Conservation (phyloP, 2,113 vertebrate genomes). For the Rynchops niger region DNA sequence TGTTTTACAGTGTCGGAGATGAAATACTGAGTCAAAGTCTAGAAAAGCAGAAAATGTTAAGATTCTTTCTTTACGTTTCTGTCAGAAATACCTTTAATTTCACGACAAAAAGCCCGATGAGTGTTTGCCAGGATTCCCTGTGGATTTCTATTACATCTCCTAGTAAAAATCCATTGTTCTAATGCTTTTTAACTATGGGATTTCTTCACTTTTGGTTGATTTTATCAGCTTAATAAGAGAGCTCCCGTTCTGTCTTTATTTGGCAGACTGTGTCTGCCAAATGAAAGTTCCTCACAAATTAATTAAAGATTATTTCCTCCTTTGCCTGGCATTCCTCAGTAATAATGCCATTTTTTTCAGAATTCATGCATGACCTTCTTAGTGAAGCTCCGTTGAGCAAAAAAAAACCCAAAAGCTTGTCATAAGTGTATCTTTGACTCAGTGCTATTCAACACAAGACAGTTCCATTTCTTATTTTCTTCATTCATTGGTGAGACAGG, state of each 20-base stretch:
- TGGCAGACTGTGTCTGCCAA: slow-evolving; percentile 26
- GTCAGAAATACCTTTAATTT: slow-evolving; percentile 18
- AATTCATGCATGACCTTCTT: slow-evolving; percentile 28
- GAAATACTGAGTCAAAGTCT: neutral
- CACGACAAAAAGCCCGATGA: neutral
- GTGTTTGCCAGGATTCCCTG: slow-evolving; percentile 40
- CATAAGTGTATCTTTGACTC: neutral
- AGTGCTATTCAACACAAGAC: neutral
- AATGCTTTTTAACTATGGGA: neutral
- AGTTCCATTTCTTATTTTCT: slow-evolving; percentile 31
- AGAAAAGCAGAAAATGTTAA: neutral
- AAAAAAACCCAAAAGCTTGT: neutral
- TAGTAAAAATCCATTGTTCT: slow-evolving; percentile 42
- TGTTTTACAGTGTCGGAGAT: neutral
- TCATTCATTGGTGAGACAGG: slow-evolving; percentile 41
- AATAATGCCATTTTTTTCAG: slow-evolving; percentile 47
- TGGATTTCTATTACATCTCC: slow-evolving; percentile 33
- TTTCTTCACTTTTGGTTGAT: slow-evolving; percentile 44
- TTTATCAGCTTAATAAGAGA: slow-evolving; percentile 60
- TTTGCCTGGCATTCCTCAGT: slow-evolving; percentile 32
- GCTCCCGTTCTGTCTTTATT: slow-evolving; percentile 43
- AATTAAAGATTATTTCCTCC: slow-evolving; percentile 52
- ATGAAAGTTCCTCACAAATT: slow-evolving; percentile 43
- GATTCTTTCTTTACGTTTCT: neutral
- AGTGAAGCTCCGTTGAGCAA: neutral